Evolutionary conservation across 2,797 vertebrate species (phyloP), one percentile per base, ranked within the genome.

Genomic region (Ptychobarbus kaznakovi): DNA sequence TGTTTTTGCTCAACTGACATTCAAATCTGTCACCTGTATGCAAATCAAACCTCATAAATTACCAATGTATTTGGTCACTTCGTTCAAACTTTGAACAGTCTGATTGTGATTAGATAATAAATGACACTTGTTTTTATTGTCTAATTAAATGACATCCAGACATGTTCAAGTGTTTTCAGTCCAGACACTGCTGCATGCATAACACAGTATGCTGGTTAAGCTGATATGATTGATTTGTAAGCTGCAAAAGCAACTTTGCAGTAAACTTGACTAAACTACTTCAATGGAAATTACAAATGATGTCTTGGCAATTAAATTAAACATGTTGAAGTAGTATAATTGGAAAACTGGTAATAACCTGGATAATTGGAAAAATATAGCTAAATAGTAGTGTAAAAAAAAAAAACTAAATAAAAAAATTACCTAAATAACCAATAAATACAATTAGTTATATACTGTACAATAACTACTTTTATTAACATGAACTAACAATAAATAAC

Each of bases 11-110:
- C 80, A 90, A 92, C 92, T 90, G 86, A 58, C 70, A 94, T 88
- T 89, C 91, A 94, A 93, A 94, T 93, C 87, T 86, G 76, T 90
- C 94, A 95, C 93, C 92, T 95, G 93, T 92, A 94, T 93, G 94
- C 81, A 94, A 95, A 94, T 92, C 84, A 51, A 22, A 81, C 46
- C 70, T 58, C 82, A 72, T 28, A 6, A 38, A n/a, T 25, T 1
- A 70, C n/a, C 46, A 69, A 22, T 15, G 46, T 44, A 44, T 72
- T 72, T n/a, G 40, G 11, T 49, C 8, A 18, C 7, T 18, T 51
- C 2, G 20, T 6, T 74, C 15, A 18, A 11, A 32, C 42, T 46
- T 49, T 28, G 18, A 46, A 18, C n/a, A 1, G 53, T 63, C 25
- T 3, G 22, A 61, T 3, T n/a, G 42, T 20, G 38, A 63, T 28